Percentiles rank a stretch among this genome's conserved stretches.
These are phyloP conservation scores for Sinosuthora webbiana DNA, from an alignment of 2,113 vertebrate genomes.

Conservation along the genomic window DNA sequence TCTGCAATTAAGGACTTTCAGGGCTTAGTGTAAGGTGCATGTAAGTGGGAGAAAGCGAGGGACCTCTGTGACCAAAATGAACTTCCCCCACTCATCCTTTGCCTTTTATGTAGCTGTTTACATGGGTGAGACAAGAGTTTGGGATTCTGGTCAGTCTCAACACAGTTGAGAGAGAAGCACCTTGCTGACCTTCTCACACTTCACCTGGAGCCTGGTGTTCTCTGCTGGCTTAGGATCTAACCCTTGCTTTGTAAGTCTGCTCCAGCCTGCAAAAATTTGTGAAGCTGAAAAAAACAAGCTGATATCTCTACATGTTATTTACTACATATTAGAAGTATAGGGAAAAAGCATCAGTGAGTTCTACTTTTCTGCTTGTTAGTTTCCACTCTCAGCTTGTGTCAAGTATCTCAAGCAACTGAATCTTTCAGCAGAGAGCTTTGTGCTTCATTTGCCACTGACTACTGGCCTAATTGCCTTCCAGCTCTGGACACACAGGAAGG, in stretches of 20 bases:
- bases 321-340: background rate
- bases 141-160: background rate
- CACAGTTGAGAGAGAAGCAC: rapidly evolving
- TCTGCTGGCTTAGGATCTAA: background rate
- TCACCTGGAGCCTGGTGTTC: background rate
- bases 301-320: background rate
- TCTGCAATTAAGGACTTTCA: background rate
- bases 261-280: background rate
- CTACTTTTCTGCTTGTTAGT: background rate
- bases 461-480: constrained; percentile 20
- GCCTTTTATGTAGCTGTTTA: background rate
- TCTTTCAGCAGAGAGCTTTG: background rate
- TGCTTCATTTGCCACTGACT: background rate
- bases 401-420: background rate
- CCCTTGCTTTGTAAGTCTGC: background rate
- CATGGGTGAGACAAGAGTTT: background rate
- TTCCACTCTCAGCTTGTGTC: background rate
- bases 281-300: background rate
- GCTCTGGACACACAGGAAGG: background rate
- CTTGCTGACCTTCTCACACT: background rate
- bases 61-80: background rate
- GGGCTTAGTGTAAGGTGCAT: background rate
- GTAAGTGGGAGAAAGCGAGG: background rate
- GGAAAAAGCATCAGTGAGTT: background rate
- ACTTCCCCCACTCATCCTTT: background rate